Evolutionary conservation across 2,797 vertebrate genomes (phyloP).

Genomic region (Chrosomus eos): DNA sequence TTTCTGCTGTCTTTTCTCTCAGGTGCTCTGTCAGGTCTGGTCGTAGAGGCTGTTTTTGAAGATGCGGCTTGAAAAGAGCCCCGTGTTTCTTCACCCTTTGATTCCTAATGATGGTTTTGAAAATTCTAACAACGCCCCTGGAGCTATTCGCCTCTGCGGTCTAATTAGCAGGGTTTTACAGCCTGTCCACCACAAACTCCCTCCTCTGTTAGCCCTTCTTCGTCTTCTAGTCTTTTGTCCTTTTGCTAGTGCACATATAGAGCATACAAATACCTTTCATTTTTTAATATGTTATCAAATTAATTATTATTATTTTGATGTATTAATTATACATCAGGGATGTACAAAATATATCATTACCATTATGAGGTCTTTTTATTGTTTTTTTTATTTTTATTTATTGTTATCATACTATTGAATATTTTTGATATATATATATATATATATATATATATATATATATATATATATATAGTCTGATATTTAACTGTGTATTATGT

Average conservation of each 20-base stretch:
- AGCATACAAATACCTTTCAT: not conserved
- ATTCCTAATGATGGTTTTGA: conserved; percentile 55
- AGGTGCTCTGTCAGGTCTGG: conserved; percentile 50
- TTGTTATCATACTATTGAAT: not conserved
- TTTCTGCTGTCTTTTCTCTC: conserved; percentile 51
- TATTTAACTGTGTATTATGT: not conserved
- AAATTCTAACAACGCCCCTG: conserved; percentile 43
- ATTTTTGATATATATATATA: not conserved
- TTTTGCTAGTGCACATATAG: not conserved
- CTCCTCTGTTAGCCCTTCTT: not conserved
- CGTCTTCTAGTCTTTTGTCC: not conserved
- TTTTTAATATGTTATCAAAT: not conserved
- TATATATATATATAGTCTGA: not conserved
- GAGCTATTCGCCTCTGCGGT: conserved; percentile 33
- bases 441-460: not conserved
- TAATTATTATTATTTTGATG: too few relatives aligned
- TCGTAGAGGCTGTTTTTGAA: conserved; percentile 54
- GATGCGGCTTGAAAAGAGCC: conserved; percentile 58
- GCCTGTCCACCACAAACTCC: conserved; percentile 21
- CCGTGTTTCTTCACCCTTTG: conserved; percentile 51
- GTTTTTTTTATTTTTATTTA: not conserved
- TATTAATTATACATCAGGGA: too few relatives aligned
- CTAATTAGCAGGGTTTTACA: conserved; percentile 47
- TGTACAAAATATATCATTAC: not conserved
- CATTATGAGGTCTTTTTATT: not conserved